Evolutionary conservation across 2,113 vertebrate species (phyloP).

Genomic region (Thalassarche chlororhynchos): DNA sequence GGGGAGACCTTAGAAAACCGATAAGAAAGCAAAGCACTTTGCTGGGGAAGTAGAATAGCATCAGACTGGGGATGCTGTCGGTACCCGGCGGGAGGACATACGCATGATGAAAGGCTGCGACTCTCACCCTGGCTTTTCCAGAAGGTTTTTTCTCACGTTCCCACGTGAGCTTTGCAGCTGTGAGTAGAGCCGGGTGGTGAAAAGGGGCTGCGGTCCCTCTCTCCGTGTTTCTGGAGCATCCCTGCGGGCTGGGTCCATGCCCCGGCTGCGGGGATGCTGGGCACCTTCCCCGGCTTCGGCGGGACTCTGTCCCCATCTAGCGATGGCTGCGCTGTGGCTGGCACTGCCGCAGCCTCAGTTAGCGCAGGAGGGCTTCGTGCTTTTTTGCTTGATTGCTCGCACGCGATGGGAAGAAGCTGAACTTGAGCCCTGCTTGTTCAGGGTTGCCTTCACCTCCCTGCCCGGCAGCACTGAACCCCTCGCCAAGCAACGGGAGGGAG

Average conservation of each 20-base stretch:
- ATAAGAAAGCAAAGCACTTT: background rate
- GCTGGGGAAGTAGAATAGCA: background rate
- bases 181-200: fast-evolving
- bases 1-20: background rate
- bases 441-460: background rate
- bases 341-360: background rate
- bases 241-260: background rate
- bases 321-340: background rate
- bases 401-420: fast-evolving
- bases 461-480: background rate
- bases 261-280: background rate
- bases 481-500: too few relatives aligned
- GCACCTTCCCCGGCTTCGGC: fast-evolving
- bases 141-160: fast-evolving
- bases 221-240: background rate
- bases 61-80: background rate
- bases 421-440: background rate
- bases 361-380: background rate
- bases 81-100: fast-evolving
- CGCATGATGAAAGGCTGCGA: background rate
- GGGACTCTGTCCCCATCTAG: conserved; percentile 65
- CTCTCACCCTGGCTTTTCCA: background rate
- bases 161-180: fast-evolving
- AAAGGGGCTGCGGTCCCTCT: background rate
- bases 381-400: background rate